Evolutionary conservation across 2,797 vertebrate genomes (phyloP).

Genomic region (Microctenopoma stevenorrisi): DNA sequence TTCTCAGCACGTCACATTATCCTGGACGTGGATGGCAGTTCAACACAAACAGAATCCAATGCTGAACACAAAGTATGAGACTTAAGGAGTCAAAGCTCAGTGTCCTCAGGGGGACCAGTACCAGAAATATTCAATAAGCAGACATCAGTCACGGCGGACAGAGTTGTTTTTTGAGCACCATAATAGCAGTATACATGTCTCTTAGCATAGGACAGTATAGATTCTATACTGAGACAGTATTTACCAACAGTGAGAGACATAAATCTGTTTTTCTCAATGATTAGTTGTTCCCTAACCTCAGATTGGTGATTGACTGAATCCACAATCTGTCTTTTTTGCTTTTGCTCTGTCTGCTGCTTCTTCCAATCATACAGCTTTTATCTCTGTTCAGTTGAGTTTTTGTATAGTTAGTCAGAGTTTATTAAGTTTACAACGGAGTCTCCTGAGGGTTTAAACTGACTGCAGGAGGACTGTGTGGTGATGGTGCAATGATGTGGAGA

Average conservation of each 20-base stretch:
- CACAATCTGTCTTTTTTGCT: too few species aligned
- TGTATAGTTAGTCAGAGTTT: too few species aligned
- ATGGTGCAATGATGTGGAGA: constrained; percentile 2
- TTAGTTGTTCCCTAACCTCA: too few species aligned
- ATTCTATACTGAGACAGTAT: too few species aligned
- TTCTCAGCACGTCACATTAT: constrained; percentile 59
- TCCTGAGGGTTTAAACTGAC: background rate
- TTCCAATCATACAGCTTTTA: too few species aligned
- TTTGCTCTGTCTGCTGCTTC: too few species aligned
- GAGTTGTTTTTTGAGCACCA: background rate
- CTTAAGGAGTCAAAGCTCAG: constrained; percentile 4
- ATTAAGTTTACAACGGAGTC: background rate
- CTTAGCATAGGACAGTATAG: too few species aligned
- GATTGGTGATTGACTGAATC: too few species aligned
- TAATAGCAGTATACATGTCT: too few species aligned
- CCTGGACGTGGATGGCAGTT: constrained; percentile 35
- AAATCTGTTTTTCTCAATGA: too few species aligned
- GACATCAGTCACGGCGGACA: background rate
- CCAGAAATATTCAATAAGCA: background rate
- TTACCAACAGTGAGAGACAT: too few species aligned
- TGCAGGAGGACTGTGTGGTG: background rate
- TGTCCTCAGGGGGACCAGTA: background rate
- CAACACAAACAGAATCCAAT: constrained; percentile 25
- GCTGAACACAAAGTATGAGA: constrained; percentile 10
- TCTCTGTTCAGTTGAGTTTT: too few species aligned